Evolutionary conservation across 2,888 invertebrate species (phyloP), one percentile per base, ranked within the genome.

Genomic region (Stenodema calcarata): DNA sequence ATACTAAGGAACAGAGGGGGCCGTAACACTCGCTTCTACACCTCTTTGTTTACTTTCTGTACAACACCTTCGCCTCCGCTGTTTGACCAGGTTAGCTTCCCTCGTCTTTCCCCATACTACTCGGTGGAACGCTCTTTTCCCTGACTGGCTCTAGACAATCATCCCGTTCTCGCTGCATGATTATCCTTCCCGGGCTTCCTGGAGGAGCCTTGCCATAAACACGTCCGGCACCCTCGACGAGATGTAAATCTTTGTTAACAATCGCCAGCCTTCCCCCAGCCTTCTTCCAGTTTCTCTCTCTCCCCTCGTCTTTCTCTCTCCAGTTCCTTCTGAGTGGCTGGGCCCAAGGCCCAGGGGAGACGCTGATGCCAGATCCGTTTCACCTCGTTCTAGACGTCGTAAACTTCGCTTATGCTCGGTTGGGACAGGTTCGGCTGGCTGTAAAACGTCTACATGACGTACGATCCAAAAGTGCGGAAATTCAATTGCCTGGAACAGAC

Each of bases 231-330:
- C 50, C 69, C 42, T 69, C 69, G 69, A 41, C 23, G 69, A 47
- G 82, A 82, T 82, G 82, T 82, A 82, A 82, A 82, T 82, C 82
- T 82, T 80, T 69, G 62, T 69, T 82, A 82, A 82, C 82, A 69
- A 82, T 82, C 69, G 82, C 69, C 44, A n/a, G 42, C 42, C 69
- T 42, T 35, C 82, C 41, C n/a, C 69, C 44, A n/a, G 42, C 42
- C 69, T 42, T 35, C 82, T 23, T n/a, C n/a, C n/a, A n/a, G n/a
- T n/a, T n/a, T n/a, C n/a, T n/a, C n/a, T 41, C 42, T 18, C 78
- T 42, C 44, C 11, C 18, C 27, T 6, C 44, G 0, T 42, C 35
- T 7, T 35, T 54, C 1, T 12, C 30, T 80, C 28, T 18, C 4
- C 4, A 3, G 30, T 35, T 41, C 80, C 27, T 78, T 50, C 54